phyloP scores from a whole-genome alignment of 2,797 vertebrate species.

The Sebastes oblongus region DNA sequence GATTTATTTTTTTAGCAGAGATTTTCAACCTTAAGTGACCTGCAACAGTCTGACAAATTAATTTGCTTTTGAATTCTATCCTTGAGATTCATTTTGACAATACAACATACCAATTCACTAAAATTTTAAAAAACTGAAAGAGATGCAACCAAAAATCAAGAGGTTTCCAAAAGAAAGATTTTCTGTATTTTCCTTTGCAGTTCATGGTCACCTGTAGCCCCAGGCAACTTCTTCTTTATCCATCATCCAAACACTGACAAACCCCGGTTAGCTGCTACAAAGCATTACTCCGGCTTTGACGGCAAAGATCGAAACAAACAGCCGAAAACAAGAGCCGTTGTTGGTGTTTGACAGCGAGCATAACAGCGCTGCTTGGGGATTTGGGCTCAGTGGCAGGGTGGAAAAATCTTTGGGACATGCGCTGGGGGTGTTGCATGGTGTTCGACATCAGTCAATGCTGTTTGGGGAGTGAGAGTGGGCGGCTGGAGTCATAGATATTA shows the following conservation, averaged over 20 bases:
- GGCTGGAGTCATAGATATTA: slow-evolving; percentile 61
- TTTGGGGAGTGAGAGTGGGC: slow-evolving; percentile 57
- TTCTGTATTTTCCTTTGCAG: background rate
- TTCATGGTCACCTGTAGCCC: slow-evolving; percentile 36
- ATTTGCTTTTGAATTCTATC: background rate
- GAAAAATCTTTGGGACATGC: slow-evolving; percentile 66
- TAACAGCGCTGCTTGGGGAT: slow-evolving; percentile 57
- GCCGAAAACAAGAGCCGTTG: slow-evolving; percentile 47
- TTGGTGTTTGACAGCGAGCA: slow-evolving; percentile 62
- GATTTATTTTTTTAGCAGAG: background rate
- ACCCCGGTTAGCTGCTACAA: slow-evolving; percentile 21
- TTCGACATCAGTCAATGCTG: slow-evolving; percentile 62
- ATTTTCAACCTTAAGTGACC: background rate
- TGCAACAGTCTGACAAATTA: background rate
- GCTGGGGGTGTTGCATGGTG: slow-evolving; percentile 61
- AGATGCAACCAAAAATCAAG: background rate
- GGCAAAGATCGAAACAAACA: slow-evolving; percentile 52
- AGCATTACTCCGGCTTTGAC: slow-evolving; percentile 45
- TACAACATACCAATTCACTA: background rate
- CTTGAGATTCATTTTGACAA: background rate
- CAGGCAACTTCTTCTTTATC: slow-evolving; percentile 18
- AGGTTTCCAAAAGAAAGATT: background rate
- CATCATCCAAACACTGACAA: slow-evolving; percentile 29
- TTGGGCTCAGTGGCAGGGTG: slow-evolving; percentile 62
- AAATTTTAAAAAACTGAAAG: background rate